Evolutionary conservation across 2,797 vertebrate genomes (phyloP).

Genomic region (Phataginus tricuspis): DNA sequence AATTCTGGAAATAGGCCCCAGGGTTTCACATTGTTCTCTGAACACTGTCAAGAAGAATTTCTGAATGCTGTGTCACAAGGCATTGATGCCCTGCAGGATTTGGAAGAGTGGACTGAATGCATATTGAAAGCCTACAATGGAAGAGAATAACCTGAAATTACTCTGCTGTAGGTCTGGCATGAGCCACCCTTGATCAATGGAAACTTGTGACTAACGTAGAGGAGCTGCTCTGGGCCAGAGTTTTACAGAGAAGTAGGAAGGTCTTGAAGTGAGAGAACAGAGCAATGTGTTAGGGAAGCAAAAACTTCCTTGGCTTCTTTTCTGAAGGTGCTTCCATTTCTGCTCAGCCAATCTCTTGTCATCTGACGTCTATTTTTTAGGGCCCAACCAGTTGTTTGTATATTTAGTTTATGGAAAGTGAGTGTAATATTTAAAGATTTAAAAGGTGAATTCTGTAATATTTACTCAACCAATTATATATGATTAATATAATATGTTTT

Average conservation of each 20-base stretch:
- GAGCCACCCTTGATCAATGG: background rate
- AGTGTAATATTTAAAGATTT: conserved; percentile 36
- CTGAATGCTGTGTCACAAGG: background rate
- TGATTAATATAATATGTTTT: background rate
- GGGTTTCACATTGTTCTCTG: conserved; percentile 3
- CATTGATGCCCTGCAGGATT: background rate
- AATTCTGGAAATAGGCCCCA: background rate
- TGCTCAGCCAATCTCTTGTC: conserved; percentile 19
- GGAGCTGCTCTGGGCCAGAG: background rate
- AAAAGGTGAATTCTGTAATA: conserved; percentile 19
- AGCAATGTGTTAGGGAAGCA: conserved; percentile 21
- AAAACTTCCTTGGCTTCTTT: conserved; percentile 14
- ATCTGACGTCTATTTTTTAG: conserved; percentile 67
- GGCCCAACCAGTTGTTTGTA: conserved; percentile 31
- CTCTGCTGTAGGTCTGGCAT: background rate
- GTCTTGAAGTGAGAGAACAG: background rate
- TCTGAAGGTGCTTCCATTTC: conserved; percentile 28
- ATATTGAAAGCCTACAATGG: background rate
- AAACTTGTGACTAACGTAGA: background rate
- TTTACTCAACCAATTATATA: background rate
- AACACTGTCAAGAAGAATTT: background rate
- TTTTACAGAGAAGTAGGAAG: background rate
- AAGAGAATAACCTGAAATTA: background rate
- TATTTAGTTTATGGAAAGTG: conserved; percentile 60
- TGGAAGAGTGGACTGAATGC: background rate